A percentile compares a stretch with the other conserved stretches of the same genome.
Conservation (phyloP, 2,888 invertebrate genomes). For the Pterobdella sp. region DNA sequence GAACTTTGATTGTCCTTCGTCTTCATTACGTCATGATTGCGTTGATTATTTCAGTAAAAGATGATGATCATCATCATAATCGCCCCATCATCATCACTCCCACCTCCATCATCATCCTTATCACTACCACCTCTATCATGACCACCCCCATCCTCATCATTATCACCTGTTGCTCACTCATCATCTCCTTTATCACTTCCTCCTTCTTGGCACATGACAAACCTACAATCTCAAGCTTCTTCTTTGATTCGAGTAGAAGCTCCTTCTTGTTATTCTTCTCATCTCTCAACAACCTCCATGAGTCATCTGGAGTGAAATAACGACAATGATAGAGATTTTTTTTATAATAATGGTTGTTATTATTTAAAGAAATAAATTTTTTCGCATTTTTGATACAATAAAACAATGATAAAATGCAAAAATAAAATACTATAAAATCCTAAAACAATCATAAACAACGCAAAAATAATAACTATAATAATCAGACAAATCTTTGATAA, state of each 20-base stretch:
- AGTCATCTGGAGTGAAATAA: constrained; percentile 2
- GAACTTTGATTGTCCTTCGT: no score
- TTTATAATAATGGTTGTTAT: no score
- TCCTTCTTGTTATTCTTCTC: not conserved
- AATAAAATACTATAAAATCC: no score
- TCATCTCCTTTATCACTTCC: not conserved
- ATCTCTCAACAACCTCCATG: not conserved
- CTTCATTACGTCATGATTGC: no score
- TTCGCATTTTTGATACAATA: no score
- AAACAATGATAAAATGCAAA: no score
- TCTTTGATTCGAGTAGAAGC: constrained; percentile 11
- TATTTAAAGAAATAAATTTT: no score
- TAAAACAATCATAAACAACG: no score
- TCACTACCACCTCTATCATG: not conserved
- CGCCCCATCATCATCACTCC: not conserved
- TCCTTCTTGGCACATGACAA: constrained; percentile 19
- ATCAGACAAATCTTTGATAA: no score
- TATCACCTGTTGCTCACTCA: not conserved
- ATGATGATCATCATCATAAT: not conserved
- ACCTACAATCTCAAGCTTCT: constrained; percentile 23
- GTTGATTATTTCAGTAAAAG: no score
- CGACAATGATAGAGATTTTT: no score
- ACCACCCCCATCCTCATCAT: not conserved
- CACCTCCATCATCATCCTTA: not conserved
- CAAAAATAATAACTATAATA: no score